Conservation (phyloP, 2,888 invertebrate genomes). For the Leptinotarsa rubiginosa region DNA sequence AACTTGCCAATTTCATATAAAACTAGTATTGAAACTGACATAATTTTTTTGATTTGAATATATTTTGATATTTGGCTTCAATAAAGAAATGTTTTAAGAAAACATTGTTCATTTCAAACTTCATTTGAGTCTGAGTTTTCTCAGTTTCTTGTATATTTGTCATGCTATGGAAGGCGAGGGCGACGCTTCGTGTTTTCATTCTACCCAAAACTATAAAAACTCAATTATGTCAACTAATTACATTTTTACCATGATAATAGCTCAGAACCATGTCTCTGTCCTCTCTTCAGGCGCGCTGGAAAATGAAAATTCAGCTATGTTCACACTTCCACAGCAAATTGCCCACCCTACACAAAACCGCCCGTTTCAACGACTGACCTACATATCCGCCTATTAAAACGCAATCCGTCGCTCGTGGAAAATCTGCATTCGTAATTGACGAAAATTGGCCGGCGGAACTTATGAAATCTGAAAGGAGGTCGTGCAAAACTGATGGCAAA, state of each 20-base stretch:
- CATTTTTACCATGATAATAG: background rate
- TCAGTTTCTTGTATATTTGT: too few species aligned
- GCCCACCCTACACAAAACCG: conserved; percentile 4
- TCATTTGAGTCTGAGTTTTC: too few species aligned
- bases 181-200: too few species aligned
- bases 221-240: too few species aligned
- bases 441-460: conserved; percentile 28
- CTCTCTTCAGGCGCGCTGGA: background rate
- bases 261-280: background rate
- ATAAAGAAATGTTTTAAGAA: too few species aligned
- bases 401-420: conserved; percentile 15
- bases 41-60: too few species aligned
- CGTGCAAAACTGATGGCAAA: conserved; percentile 23
- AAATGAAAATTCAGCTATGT: background rate
- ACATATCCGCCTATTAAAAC: conserved; percentile 10
- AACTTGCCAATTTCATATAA: too few species aligned
- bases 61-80: too few species aligned
- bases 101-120: too few species aligned
- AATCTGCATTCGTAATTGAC: conserved; percentile 20
- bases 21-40: too few species aligned
- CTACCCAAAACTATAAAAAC: too few species aligned
- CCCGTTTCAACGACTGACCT: conserved; percentile 11
- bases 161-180: too few species aligned
- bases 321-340: conserved; percentile 4
- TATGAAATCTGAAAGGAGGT: conserved; percentile 30